Conservation (phyloP, 2,113 vertebrate species). For the Eulemur macaco region DNA sequence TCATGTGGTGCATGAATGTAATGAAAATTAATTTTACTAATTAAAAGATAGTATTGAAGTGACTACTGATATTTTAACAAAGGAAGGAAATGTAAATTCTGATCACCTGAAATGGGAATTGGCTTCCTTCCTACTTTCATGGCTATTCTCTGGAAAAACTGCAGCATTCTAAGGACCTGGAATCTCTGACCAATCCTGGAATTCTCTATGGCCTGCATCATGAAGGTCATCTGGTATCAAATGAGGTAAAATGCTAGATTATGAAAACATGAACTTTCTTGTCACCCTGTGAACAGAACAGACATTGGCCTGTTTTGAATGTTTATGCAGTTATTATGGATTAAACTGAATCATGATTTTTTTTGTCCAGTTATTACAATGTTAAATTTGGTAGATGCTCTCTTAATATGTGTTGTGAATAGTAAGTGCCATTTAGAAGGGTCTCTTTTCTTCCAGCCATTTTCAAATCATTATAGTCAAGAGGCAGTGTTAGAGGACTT, state of each 20-base stretch:
- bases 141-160: not conserved
- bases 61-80: not conserved
- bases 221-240: not conserved
- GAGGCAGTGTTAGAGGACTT: not conserved
- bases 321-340: not conserved
- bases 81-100: not conserved
- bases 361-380: not conserved
- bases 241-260: not conserved
- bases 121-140: not conserved
- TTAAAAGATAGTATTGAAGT: not conserved
- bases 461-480: not conserved
- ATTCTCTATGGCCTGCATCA: not conserved
- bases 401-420: not conserved
- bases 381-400: not conserved
- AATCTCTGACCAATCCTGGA: not conserved
- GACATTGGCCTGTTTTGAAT: not conserved
- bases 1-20: not conserved
- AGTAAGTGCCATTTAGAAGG: not conserved
- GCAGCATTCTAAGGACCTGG: not conserved
- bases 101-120: not conserved
- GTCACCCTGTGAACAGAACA: not conserved
- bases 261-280: not conserved
- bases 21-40: not conserved
- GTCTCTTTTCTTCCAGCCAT: not conserved
- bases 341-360: not conserved